Base-by-base conservation (phyloP, 2,888 invertebrate species). In the Leptopilina syphax region DNA sequence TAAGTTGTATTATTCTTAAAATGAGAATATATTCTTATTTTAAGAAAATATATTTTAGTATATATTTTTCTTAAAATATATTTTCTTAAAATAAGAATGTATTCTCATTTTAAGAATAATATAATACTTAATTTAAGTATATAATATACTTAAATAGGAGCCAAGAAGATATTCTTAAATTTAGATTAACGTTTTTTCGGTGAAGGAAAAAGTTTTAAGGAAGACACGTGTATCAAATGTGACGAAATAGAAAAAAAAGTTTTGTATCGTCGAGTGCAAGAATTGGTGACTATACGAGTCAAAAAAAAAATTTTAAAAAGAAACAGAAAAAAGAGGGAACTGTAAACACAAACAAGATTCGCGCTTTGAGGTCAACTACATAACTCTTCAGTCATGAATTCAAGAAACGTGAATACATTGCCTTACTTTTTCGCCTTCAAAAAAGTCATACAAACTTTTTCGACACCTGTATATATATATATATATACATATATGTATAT, bases 351-450 rank as follows among this genome's bases (percentile, higher is more conserved):
- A 44, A 50, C 54, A 70, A 54, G 12, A 70, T 24, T 54, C 54
- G 50, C 50, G 27, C 50, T 54, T 54, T 27, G 70, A 54, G 70
- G 50, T 70, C 50, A 54, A 70, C 54, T 70, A 50, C 70, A 18
- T 18, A 63, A 54, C 27, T 54, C 54, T 70, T 70, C 54, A 54
- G 18, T 63, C 63, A n/a, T 63, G 27, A 54, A 65, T 65, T 65
- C 34, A 34, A 34, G 65, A 13, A 65, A 34, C 65, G 12, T 8
- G 63, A 63, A 63, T 63, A 65, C 34, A 34, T 65, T 65, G 65
- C 65, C 27, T 34, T 65, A 65, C 65, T 34, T 65, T 65, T 65
- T 8, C 65, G 34, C 13, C 18, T 63, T 63, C 3, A 9, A 63
- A 50, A 7, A 50, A 6, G 18, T 63, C 63, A 24, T 9, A 18